These are phyloP conservation scores for Chroicocephalus ridibundus DNA, from an alignment of 2,113 vertebrate species.

Conservation along the genomic window DNA sequence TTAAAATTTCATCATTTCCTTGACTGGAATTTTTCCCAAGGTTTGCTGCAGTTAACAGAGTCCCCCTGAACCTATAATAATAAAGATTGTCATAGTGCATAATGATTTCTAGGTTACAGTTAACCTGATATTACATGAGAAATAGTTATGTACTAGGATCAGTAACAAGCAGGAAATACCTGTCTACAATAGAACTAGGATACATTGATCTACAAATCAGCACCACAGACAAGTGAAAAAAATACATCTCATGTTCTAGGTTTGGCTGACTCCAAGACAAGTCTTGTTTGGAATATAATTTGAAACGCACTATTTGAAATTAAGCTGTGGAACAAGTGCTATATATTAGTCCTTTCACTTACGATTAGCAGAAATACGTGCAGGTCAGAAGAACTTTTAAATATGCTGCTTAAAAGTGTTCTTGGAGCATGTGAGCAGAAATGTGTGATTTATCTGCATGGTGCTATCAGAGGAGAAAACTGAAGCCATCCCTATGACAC, in stretches of 20 bases:
- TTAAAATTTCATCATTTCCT: background rate
- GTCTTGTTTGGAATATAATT: background rate
- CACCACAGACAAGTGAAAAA: background rate
- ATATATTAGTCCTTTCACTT: background rate
- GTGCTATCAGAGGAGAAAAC: background rate
- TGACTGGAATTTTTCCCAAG: background rate
- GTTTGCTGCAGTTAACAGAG: background rate
- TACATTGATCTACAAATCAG: background rate
- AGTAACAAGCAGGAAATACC: accelerated
- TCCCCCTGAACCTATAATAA: background rate
- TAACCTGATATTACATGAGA: background rate
- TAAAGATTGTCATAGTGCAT: background rate
- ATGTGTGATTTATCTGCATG: background rate
- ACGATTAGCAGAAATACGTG: background rate
- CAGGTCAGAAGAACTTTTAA: background rate
- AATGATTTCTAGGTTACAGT: background rate
- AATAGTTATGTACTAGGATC: background rate
- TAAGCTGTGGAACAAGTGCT: background rate
- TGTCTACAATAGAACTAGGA: background rate
- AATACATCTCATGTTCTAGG: background rate
- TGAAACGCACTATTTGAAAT: background rate
- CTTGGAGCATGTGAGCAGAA: background rate
- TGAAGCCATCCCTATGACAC: background rate
- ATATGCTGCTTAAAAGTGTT: background rate
- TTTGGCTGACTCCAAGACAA: background rate